Evolutionary conservation across 1,140 invertebrate species (phyloP), one percentile per base, ranked within the genome.

Genomic region (Manduca sexta): DNA sequence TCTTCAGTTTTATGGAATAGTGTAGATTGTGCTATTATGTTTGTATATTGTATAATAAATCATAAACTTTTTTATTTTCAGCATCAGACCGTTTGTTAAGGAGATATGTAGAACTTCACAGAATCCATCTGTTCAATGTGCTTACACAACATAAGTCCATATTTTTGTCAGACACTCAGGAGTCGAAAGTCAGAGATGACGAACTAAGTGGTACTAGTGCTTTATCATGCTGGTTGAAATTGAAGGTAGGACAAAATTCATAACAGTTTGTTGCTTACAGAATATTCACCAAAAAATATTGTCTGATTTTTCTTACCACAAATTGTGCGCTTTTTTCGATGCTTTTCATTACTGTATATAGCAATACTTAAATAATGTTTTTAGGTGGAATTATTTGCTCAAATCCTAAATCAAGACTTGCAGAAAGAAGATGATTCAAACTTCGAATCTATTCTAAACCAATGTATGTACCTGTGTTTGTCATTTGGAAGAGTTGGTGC

Each of bases 381-480:
- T 45, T 61, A 97, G 94, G 91, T 98, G 52, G 89, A 90, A 29
- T 88, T 92, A 62, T 96, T 98, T 72, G 76, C 97, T 8, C 60
- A 73, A 21, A 93, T 91, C 1, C 80, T 98, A 14, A 91, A 96
- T 66, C 74, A 88, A 49, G 93, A 96, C 86, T 89, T 59, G 84
- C 92, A 40, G 87, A 90, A 67, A 61, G 86, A 86, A 66, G 86
- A 86, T 33, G 86, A 87, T 59, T 74, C 84, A 11, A 92, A 91
- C 12, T 89, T 98, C 30, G 96, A 98, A 81, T 95, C 96, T 0
- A 87, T 98, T 37, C 80, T 98, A 13, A 95, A 94, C 1, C 97
- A 98, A 69, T 96, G 94, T 74, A 98, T 98, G 92, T 98, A 98
- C 81, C 96, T 98, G 79, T 96, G 96, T 10, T 82, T 97, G 16